Base-by-base conservation (phyloP, 2,888 invertebrate species). In the Argyresthia albistria region DNA sequence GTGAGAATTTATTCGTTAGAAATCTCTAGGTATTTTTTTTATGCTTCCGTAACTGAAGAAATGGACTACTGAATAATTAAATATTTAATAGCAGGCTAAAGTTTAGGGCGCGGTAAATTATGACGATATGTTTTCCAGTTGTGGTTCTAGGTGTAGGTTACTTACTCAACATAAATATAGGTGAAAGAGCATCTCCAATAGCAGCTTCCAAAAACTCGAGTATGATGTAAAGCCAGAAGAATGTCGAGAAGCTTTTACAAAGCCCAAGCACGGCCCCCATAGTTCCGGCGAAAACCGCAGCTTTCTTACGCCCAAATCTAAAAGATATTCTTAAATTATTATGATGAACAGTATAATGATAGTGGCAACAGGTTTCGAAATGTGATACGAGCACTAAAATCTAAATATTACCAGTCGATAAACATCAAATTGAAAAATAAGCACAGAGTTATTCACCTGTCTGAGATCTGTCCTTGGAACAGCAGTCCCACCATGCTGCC, bases 91-190 rank as follows among this genome's bases (percentile, higher is more conserved):
- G n/a, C n/a, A n/a, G n/a, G n/a, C n/a, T n/a, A n/a, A n/a, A n/a
- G n/a, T n/a, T n/a, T n/a, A n/a, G n/a, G n/a, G n/a, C n/a, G n/a
- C 36, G 36, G 36, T 36, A 46, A 46, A 8, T 25, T n/a, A 25
- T 46, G 25, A 8, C 9, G n/a, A 11, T 3, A 11, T 3, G 39
- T 39, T 25, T 35, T 11, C n/a, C n/a, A n/a, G n/a, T n/a, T n/a
- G n/a, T 50, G 11, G 8, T n/a, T 35, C 1, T 8, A 43, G 14
- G 43, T 43, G 3, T 50, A 36, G 25, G 7, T 9, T 39, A 47
- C 84, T 59, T 59, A 86, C 86, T 86, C 11, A 86, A 61, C 86
- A 86, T 86, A 50, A 86, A 86, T 67, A 84, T 80, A 1, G 86
- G 86, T 0, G 86, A 83, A 1, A 84, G 63, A 0, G 86, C 86